Evolutionary conservation across 2,113 vertebrate genomes (phyloP).

Genomic region (Phyllopteryx taeniolatus): DNA sequence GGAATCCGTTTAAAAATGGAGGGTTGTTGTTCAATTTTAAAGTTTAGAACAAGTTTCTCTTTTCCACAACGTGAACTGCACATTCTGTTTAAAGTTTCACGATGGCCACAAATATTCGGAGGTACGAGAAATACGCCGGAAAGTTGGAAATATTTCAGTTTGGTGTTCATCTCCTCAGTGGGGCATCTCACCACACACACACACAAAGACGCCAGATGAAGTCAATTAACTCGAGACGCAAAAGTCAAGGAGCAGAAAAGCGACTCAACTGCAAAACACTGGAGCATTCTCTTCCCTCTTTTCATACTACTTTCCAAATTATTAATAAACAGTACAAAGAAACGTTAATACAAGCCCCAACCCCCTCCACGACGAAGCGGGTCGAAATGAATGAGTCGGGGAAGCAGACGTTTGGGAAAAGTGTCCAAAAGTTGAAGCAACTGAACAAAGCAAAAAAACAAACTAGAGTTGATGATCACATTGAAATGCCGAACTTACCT

Average conservation of each 20-base stretch:
- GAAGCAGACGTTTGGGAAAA: constrained; percentile 6
- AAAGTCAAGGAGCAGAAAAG: background rate
- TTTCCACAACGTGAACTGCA: background rate
- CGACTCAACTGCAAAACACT: background rate
- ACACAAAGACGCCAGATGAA: constrained; percentile 50
- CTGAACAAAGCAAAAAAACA: constrained; percentile 6
- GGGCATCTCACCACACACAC: background rate
- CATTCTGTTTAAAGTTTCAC: background rate
- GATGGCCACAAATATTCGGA: background rate
- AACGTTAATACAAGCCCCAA: constrained; percentile 20
- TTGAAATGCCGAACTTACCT: constrained; percentile 38
- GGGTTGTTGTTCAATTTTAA: background rate
- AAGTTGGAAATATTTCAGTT: background rate
- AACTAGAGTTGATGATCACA: background rate
- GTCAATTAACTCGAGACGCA: constrained; percentile 41
- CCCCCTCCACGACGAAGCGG: constrained; percentile 16
- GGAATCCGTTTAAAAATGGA: background rate
- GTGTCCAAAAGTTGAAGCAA: constrained; percentile 42
- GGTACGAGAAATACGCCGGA: no score
- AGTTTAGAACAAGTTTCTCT: background rate
- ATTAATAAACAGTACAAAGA: constrained; percentile 23
- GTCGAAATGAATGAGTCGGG: constrained; percentile 54
- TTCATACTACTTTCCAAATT: background rate
- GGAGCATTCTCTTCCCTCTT: background rate
- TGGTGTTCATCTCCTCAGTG: background rate